These are phyloP conservation scores for Gobius niger DNA, from an alignment of 2,113 vertebrate species.

Conservation along the genomic window DNA sequence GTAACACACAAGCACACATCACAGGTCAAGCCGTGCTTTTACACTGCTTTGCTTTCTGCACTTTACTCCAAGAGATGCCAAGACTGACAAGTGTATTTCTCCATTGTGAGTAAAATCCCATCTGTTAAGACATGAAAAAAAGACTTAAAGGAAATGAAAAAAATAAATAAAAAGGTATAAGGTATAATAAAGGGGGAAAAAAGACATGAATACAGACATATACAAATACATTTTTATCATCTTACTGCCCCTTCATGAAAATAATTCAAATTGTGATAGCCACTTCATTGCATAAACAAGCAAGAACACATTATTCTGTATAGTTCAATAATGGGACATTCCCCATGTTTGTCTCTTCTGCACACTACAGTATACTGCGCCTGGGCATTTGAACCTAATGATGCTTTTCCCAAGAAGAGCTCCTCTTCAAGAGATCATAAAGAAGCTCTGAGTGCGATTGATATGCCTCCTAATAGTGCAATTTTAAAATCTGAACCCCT, in stretches of 20 bases:
- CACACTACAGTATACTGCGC: constrained; percentile 14
- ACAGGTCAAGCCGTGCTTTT: not conserved
- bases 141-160: no score
- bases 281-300: not conserved
- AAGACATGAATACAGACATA: no score
- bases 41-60: no score
- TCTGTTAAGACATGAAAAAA: no score
- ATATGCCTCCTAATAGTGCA: constrained; percentile 55
- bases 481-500: constrained; percentile 49
- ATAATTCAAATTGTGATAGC: not conserved
- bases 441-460: constrained; percentile 45
- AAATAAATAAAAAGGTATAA: no score
- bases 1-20: constrained; percentile 22
- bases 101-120: no score
- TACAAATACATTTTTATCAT: no score
- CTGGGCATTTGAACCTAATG: constrained; percentile 36
- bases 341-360: constrained; percentile 17
- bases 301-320: not conserved
- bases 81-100: no score
- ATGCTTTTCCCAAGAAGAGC: constrained; percentile 27
- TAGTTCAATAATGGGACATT: constrained; percentile 28
- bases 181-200: no score
- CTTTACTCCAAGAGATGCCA: no score
- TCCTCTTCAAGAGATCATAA: constrained; percentile 39
- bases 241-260: no score